These are phyloP conservation scores for Eurosta solidaginis DNA, from an alignment of 1,140 invertebrate species.

Conservation along the genomic window DNA sequence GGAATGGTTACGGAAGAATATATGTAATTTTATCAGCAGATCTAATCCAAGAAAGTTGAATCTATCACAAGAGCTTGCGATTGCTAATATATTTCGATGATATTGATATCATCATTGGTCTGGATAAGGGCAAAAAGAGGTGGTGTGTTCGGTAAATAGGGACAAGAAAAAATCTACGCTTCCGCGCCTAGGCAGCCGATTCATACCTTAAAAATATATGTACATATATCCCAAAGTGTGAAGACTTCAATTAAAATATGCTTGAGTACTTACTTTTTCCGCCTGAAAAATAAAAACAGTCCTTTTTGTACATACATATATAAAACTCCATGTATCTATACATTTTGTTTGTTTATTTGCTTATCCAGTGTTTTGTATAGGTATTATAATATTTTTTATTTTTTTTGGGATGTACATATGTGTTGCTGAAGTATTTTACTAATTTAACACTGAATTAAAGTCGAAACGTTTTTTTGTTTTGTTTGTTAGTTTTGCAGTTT, in stretches of 20 bases:
- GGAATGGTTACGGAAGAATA: too few relatives aligned
- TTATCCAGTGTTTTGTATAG: not conserved
- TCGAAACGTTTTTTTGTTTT: not conserved
- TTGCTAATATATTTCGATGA: too few relatives aligned
- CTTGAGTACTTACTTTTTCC: not conserved
- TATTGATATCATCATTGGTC: too few relatives aligned
- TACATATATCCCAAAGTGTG: too few relatives aligned
- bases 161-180: too few relatives aligned
- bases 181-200: too few relatives aligned
- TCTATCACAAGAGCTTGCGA: too few relatives aligned
- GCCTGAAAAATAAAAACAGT: not conserved
- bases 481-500: not conserved
- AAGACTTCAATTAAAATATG: not conserved
- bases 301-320: slow-evolving; percentile 19
- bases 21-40: too few relatives aligned
- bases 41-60: too few relatives aligned
- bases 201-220: too few relatives aligned
- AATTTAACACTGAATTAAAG: slow-evolving; percentile 10
- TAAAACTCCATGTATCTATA: slow-evolving; percentile 26
- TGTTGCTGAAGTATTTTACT: not conserved
- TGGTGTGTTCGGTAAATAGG: too few relatives aligned
- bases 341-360: slow-evolving; percentile 12
- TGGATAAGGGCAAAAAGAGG: too few relatives aligned
- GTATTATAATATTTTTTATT: slow-evolving; percentile 9
- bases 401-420: not conserved